Base-by-base conservation (phyloP, 2,113 vertebrate species). In the Rattus rattus region DNA sequence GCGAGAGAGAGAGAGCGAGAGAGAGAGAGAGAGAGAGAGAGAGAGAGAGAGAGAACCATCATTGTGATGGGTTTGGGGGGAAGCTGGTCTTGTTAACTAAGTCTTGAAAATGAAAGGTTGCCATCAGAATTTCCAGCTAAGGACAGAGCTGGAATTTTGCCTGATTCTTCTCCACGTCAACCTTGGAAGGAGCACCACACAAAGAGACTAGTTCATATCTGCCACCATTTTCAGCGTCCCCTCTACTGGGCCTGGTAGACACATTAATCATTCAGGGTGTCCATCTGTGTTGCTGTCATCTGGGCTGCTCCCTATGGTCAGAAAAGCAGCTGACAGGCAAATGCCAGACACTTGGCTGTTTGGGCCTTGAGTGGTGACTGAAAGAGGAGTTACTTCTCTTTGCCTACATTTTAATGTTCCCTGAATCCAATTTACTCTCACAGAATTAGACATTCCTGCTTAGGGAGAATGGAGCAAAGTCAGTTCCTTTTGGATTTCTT, bases 281-380 rank as follows among this genome's bases (percentile, higher is more conserved):
- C 96, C 97, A 97, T 97, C 97, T 97, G 97, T 86, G 96, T 89
- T 69, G 76, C 89, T 98, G 97, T 96, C 95, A 97, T 85, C 61
- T 3, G 26, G 56, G 69, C 81, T 61, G 83, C 75, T 94, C 94
- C 80, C 96, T n/a, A 43, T 3, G 94, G 94, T 79, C 92, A 94
- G 85, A 52, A n/a, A 93, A 72, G 73, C 95, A 96, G 96, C 75
- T 54, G 52, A 94, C 56, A 77, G 91, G 94, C 96, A 65, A 87
- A 75, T 67, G 77, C 86, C 91, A 75, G 24, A 16, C 69, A 14
- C 81, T 94, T 54, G 92, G 73, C 91, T 69, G 30, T 28, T 33
- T 9, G 81, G 59, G 22, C 89, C 72, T 73, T 61, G 81, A 14
- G 47, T 59, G 73, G 28, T 26, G 88, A 28, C 70, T 70, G 84